These are phyloP conservation scores for Chalcosyrphus nemorum DNA, from an alignment of 2,888 invertebrate species.

Conservation along the genomic window DNA sequence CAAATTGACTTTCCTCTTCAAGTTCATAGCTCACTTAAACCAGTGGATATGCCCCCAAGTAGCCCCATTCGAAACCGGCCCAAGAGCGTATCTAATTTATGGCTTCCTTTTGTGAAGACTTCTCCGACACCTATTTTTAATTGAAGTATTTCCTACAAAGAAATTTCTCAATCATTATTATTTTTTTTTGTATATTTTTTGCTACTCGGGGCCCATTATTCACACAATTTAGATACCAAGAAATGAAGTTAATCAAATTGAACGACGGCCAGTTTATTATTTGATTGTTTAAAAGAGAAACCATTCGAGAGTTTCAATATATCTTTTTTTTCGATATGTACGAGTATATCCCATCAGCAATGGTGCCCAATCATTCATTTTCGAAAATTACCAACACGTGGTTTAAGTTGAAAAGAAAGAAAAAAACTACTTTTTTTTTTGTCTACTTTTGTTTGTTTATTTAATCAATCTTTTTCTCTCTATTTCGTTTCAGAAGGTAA, in stretches of 20 bases:
- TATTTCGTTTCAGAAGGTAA: conserved; percentile 61
- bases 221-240: conserved; percentile 24
- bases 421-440: conserved; percentile 17
- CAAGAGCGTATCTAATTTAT: conserved; percentile 35
- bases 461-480: conserved; percentile 45
- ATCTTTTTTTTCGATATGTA: neutral
- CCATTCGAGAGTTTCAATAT: conserved; percentile 1
- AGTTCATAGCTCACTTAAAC: neutral
- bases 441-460: conserved; percentile 54
- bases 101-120: conserved; percentile 25
- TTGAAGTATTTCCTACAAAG: conserved; percentile 29
- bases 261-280: conserved; percentile 41
- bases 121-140: conserved; percentile 35
- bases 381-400: conserved; percentile 34
- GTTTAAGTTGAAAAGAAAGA: neutral
- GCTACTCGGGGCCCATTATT: conserved; percentile 37
- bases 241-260: conserved; percentile 50
- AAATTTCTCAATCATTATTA: conserved; percentile 30
- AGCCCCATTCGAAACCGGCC: neutral
- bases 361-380: conserved; percentile 48
- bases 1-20: neutral
- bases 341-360: conserved; percentile 2
- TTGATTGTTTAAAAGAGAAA: conserved; percentile 45
- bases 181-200: conserved; percentile 16
- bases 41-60: conserved; percentile 14